Conservation (phyloP, 2,888 invertebrate genomes). For the Diaperis boleti region DNA sequence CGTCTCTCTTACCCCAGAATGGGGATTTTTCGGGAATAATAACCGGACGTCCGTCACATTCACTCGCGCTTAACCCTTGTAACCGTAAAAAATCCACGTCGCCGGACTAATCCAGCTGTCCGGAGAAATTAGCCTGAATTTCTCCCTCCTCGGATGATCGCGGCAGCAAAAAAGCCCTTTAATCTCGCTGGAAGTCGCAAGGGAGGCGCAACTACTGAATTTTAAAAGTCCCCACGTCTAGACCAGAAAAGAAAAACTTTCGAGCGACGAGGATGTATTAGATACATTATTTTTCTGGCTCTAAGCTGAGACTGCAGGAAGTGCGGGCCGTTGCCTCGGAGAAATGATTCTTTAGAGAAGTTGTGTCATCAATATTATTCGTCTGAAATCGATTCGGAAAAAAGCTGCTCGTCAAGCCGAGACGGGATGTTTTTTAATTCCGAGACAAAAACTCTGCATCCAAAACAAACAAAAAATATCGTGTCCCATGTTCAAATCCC, state of each 20-base stretch:
- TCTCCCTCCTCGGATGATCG: constrained; percentile 6
- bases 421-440: no score
- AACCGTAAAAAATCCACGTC: constrained; percentile 7
- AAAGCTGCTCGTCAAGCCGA: no score
- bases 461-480: no score
- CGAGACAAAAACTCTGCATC: no score
- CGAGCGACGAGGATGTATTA: no score
- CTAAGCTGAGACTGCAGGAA: no score
- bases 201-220: constrained; percentile 9
- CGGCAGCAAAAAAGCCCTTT: constrained; percentile 9
- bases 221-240: constrained; percentile 8
- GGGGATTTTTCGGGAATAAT: constrained; percentile 17
- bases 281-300: no score
- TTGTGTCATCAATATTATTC: no score
- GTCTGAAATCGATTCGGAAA: no score
- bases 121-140: constrained; percentile 11
- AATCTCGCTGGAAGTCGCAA: constrained; percentile 7
- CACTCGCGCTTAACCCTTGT: constrained; percentile 15
- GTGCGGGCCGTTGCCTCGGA: no score
- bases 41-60: constrained; percentile 13
- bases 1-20: constrained; percentile 13
- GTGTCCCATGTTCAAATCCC: no score
- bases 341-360: no score
- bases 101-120: constrained; percentile 9
- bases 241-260: neutral